phyloP scores from a whole-genome alignment of 1,140 invertebrate species.

The Pogonognathellus flavescens region DNA sequence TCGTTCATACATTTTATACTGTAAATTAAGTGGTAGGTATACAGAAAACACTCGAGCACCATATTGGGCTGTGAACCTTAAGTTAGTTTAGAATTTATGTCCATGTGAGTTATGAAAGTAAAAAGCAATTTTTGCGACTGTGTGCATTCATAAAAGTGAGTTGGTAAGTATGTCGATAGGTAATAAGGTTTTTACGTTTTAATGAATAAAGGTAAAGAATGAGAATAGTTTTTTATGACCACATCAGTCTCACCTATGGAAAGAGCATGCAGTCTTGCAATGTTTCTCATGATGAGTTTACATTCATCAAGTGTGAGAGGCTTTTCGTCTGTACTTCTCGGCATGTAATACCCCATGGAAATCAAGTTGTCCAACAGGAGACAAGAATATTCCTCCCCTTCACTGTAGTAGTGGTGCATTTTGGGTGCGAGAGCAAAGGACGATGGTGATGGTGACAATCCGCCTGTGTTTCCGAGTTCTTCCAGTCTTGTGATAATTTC shows the following conservation, averaged over 20 bases:
- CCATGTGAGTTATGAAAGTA: no score
- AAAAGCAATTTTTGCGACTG: no score
- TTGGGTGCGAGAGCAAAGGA: slow-evolving; percentile 35
- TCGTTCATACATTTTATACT: no score
- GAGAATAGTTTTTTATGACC: slow-evolving; percentile 49
- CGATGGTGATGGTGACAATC: slow-evolving; percentile 22
- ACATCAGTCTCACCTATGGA: slow-evolving; percentile 57
- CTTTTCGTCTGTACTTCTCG: slow-evolving; percentile 34
- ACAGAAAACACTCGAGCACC: no score
- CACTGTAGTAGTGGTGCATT: slow-evolving; percentile 55
- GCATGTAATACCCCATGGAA: slow-evolving; percentile 56
- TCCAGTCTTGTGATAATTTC: slow-evolving; percentile 47
- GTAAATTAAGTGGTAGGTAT: no score
- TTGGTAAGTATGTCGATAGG: slow-evolving; percentile 6
- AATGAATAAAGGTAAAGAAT: slow-evolving; percentile 47
- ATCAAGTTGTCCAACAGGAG: slow-evolving; percentile 63
- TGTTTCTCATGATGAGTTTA: slow-evolving; percentile 47
- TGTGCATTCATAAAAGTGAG: background rate
- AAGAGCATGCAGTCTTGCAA: slow-evolving; percentile 60
- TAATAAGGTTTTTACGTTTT: background rate
- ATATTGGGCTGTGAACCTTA: no score
- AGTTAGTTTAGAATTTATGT: no score
- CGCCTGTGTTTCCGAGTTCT: slow-evolving; percentile 9
- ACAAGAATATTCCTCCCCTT: slow-evolving; percentile 60
- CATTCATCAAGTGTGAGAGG: slow-evolving; percentile 54